Evolutionary conservation across 2,113 vertebrate genomes (phyloP), one percentile per base, ranked within the genome.

Genomic region (Pionites leucogaster): DNA sequence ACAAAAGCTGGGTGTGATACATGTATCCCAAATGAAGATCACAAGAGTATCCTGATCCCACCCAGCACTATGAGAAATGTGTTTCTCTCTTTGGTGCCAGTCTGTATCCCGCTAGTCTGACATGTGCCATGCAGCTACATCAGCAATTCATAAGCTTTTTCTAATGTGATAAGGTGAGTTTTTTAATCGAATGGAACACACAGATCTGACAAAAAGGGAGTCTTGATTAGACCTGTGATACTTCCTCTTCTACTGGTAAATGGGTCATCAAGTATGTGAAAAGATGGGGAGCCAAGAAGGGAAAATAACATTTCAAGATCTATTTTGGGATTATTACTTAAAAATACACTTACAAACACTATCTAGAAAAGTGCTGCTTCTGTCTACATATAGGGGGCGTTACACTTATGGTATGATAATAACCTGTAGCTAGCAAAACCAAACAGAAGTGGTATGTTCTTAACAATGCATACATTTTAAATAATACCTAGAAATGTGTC

Each of bases 1-100:
- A 28, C 29, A 69, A 53, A 87, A 75, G 17, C 24, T 53, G 37
- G 15, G 3, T 84, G 17, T 86, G 69, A 63, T 81, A 57, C 14
- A 6, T 4, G 0, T 41, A 18, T 68, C 49, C 79, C 79, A 39
- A n/a, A 29, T 20, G 50, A 11, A 42, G 59, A 44, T 49, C 59
- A 33, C 8, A n/a, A 22, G 59, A 53, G 24, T 49, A 29, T 52
- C 17, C 37, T 67, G 63, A 79, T 11, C 13, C 64, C 7, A 2
- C 0, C 0, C 10, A 42, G 28, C 60, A 24, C 39, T 23, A 8
- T 57, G 18, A n/a, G 25, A 67, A 82, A 57, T 44, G 8, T 1
- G 17, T 2, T 78, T 81, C 82, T 82, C 22, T 80, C 60, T 82
- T 72, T 50, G 39, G 23, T 64, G 41, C 33, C 22, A 41, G 11